Percentiles rank a stretch among this genome's conserved stretches.
Conservation (phyloP, 2,113 vertebrate genomes). For the Aphyosemion australe region DNA sequence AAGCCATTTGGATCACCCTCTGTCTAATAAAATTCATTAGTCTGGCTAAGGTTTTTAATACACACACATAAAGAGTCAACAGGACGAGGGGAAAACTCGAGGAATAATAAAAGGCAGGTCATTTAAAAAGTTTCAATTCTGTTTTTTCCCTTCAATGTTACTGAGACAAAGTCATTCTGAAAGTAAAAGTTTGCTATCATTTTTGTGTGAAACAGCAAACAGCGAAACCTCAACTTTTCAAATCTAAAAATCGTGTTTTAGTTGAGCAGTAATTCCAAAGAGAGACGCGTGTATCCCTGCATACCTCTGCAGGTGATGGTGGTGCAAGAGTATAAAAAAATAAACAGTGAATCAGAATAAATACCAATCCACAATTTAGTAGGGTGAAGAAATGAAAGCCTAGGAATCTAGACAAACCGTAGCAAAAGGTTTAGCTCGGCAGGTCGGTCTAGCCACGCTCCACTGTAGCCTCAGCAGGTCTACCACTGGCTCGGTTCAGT, state of each 20-base stretch:
- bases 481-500: no score
- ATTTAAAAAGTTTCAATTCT: slow-evolving; percentile 18
- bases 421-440: no score
- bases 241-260: background rate
- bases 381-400: background rate
- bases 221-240: background rate
- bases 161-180: background rate
- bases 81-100: slow-evolving; percentile 34
- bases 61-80: slow-evolving; percentile 27
- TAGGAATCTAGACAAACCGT: no score
- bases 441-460: no score
- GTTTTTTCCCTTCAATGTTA: background rate
- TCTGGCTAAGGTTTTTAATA: slow-evolving; percentile 61
- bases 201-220: background rate
- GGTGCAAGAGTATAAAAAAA: background rate
- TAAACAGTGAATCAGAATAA: background rate
- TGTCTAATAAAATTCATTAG: slow-evolving; percentile 64
- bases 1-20: slow-evolving; percentile 57
- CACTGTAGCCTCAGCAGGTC: no score
- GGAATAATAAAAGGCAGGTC: slow-evolving; percentile 39
- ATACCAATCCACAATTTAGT: background rate
- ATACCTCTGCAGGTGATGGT: background rate
- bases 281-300: background rate
- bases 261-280: background rate
- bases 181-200: background rate